Evolutionary conservation across 2,797 vertebrate genomes (phyloP).

Genomic region (Xenops minutus): DNA sequence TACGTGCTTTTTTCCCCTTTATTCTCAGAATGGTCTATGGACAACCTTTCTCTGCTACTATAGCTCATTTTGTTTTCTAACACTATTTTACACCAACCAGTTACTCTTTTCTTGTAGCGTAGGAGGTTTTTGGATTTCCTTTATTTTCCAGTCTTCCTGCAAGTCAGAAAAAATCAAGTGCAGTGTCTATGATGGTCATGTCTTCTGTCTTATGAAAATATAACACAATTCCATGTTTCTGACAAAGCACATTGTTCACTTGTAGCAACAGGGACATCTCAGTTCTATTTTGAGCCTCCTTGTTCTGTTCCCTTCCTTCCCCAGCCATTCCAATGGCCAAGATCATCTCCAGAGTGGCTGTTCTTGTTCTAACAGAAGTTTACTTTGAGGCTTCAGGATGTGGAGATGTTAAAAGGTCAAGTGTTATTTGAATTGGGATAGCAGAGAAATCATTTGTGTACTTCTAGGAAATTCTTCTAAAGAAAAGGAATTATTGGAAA

Average conservation of each 20-base stretch:
- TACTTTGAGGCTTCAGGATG: background rate
- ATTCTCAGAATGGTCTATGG: background rate
- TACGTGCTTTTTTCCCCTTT: background rate
- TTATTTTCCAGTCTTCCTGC: background rate
- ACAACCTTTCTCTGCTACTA: background rate
- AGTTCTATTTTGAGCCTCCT: background rate
- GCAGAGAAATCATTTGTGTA: background rate
- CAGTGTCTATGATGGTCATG: background rate
- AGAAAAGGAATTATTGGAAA: background rate
- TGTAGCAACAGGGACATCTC: background rate
- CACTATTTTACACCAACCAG: background rate
- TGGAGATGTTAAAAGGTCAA: background rate
- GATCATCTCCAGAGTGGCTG: background rate
- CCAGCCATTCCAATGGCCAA: background rate
- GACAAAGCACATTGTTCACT: constrained; percentile 1
- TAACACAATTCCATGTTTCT: background rate
- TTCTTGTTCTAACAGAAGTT: background rate
- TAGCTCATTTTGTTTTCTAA: background rate
- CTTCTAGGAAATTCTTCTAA: background rate
- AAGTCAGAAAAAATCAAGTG: constrained; percentile 4
- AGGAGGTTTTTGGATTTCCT: background rate
- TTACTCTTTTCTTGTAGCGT: background rate
- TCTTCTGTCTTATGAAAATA: background rate
- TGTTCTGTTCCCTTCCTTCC: background rate
- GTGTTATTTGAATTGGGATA: background rate